Base-by-base conservation (phyloP, 2,113 vertebrate species). In the Bubalus kerabau region DNA sequence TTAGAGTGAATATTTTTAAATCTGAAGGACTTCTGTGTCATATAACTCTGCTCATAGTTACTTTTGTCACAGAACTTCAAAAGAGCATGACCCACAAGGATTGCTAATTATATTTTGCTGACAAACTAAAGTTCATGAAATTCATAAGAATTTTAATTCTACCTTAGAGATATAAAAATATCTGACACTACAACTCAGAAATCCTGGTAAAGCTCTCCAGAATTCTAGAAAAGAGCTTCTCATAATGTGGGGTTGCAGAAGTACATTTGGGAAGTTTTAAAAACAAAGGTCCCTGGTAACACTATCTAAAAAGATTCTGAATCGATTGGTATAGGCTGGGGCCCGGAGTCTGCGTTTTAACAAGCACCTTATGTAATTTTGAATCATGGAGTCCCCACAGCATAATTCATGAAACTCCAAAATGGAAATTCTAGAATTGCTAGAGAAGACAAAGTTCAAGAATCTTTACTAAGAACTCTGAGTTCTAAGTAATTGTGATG, bases 101-200 rank as follows among this genome's bases (percentile, higher is more conserved):
- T 93, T 89, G 40, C 40, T 97, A 71, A 92, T 96, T 98, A 95
- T 48, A 56, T 91, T 96, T 96, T 94, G 91, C 80, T 90, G 87
- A 95, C 57, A 92, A 97, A 96, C 56, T 96, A 67, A 96, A 87
- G 57, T 96, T 91, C n/a, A 76, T 56, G 28, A 36, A 96, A 91
- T 82, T 87, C 60, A 88, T 46, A 84, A 84, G 64, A 87, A 82
- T 13, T 90, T 92, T 91, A 74, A 95, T 93, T 26, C 67, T 85
- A 85, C 23, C 48, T 93, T 93, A 92, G 60, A 95, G 71, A 48
- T 71, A 96, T 48, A 94, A 94, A 95, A 90, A 74, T 67, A 87
- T 82, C 59, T 94, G 67, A 93, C 10, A 80, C 6, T 46, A 19
- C 43, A 93, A 87, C 60, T 93, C 50, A 84, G 90, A 96, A 74